Base-by-base conservation (phyloP, 1,140 invertebrate species). In the Vanessa tameamea region DNA sequence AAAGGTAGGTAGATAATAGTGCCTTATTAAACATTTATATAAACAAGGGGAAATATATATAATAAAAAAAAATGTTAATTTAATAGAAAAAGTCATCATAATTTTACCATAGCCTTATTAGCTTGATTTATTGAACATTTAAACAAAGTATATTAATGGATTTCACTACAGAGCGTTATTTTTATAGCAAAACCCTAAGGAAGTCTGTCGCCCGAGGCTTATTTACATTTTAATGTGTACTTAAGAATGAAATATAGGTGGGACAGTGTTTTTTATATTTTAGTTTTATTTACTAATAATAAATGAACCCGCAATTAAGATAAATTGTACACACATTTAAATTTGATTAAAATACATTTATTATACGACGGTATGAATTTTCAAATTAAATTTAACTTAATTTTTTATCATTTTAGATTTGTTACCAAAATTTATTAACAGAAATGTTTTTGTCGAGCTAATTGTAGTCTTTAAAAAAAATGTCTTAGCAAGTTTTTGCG, bases 201-300 rank as follows among this genome's bases (percentile, higher is more conserved):
- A 69, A 69, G 67, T 59, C 20, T 47, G 55, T 69, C 67, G 55
- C 67, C 55, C 37, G 43, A 37, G 67, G 67, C 47, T 69, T 69
- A 69, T 69, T 69, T 69, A 69, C 67, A 69, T 69, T 69, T 69
- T 69, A 57, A 69, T 69, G 67, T 69, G 67, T 23, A 69, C 67
- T 69, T 69, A 69, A 69, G 43, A 69, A 69, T 69, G 67, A 69
- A 57, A 69, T 69, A 69, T 69, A 57, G 43, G 20, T 69, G 43
- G 67, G 12, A 26, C 67, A 69, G 53, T 23, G 16, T 69, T 69
- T 69, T 16, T 3, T 68, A 69, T 69, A 16, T 57, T 23, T 20
- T 53, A 57, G 53, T 57, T 57, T 23, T 57, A 57, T 57, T 57
- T 57, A 57, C 23, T 57, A 57, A 23, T 55, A 55, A 55, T 57